These are phyloP conservation scores for Pelobates cultripes DNA, from an alignment of 2,797 vertebrate genomes.

Conservation along the genomic window DNA sequence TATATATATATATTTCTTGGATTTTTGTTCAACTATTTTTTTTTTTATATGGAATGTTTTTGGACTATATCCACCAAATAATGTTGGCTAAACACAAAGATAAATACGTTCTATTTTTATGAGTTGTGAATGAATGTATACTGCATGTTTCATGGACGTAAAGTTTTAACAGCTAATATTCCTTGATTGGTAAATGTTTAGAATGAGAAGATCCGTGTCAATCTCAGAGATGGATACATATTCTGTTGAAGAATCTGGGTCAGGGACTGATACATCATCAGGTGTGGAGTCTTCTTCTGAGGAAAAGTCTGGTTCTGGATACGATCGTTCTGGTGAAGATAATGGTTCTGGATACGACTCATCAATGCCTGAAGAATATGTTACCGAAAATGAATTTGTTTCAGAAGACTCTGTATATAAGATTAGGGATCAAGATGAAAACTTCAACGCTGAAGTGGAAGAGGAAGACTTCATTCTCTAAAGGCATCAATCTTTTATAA, in stretches of 20 bases:
- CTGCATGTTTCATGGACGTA: no score
- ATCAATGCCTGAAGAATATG: constrained; percentile 7
- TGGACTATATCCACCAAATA: no score
- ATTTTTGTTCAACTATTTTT: no score
- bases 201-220: background rate
- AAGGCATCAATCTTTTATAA: background rate
- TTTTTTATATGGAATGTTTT: no score
- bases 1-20: no score
- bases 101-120: no score
- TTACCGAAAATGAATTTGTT: background rate
- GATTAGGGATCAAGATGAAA: background rate
- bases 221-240: background rate
- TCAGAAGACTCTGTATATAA: background rate
- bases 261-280: constrained; percentile 3
- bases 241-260: constrained; percentile 33
- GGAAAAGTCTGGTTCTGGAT: background rate
- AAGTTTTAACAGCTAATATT: background rate
- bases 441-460: background rate
- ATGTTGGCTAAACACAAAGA: no score
- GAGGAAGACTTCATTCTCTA: constrained; percentile 35
- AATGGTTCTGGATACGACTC: background rate
- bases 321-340: background rate
- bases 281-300: constrained; percentile 12
- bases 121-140: no score
- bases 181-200: constrained; percentile 11